Percentiles rank a stretch among this genome's conserved stretches.
Conservation (phyloP, 2,113 vertebrate species). For the Ophthalmolycus amberensis region DNA sequence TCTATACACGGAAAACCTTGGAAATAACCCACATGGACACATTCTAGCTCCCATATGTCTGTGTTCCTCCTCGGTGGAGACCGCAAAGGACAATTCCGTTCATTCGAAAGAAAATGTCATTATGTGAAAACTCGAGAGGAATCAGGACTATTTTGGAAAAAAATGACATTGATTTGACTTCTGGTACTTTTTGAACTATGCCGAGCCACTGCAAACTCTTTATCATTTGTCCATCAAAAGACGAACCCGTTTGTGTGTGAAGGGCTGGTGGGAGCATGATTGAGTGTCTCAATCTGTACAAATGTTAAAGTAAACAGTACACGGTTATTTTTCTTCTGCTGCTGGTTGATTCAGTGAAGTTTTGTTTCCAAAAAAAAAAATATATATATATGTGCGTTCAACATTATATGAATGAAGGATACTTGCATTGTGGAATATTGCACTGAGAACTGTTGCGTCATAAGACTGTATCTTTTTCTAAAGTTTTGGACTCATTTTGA, state of each 20-base stretch:
- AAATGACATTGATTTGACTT: constrained; percentile 52
- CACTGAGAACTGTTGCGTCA: constrained; percentile 78
- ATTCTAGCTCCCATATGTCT: constrained; percentile 40
- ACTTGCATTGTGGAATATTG: constrained; percentile 83
- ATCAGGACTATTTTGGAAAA: constrained; percentile 52
- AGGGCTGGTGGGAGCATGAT: constrained; percentile 54
- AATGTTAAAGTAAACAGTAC: constrained; percentile 63
- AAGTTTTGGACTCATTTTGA: constrained; percentile 78
- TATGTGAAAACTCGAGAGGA: constrained; percentile 47
- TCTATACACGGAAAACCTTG: constrained; percentile 62
- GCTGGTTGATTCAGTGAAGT: constrained; percentile 73
- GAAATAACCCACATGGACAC: constrained; percentile 60
- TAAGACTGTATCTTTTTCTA: constrained; percentile 80
- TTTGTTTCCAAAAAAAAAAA: constrained; percentile 57
- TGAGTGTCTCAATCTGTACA: constrained; percentile 76
- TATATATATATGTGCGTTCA: constrained; percentile 65
- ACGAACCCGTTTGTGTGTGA: constrained; percentile 55
- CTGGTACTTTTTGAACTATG: constrained; percentile 63
- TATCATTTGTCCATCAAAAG: constrained; percentile 51
- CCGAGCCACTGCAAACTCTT: constrained; percentile 55
- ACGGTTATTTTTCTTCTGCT: constrained; percentile 47
- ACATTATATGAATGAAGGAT: constrained; percentile 80
- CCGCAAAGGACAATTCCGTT: constrained; percentile 50
- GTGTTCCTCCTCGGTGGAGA: constrained; percentile 8
- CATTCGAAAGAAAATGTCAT: constrained; percentile 50